Base-by-base conservation (phyloP, 2,888 invertebrate genomes). In the Meghimatium bilineatum region DNA sequence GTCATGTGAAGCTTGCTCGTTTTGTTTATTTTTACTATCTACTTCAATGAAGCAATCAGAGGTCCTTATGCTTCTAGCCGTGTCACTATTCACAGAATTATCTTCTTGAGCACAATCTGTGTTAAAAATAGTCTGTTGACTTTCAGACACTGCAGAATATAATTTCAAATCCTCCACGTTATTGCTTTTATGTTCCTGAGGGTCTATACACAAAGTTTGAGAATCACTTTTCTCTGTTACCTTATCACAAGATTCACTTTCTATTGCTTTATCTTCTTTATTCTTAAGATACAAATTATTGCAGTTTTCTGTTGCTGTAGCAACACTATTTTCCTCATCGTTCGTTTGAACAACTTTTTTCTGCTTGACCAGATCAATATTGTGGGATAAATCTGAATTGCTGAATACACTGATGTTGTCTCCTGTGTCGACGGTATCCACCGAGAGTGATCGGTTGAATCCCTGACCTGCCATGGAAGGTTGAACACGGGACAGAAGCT, bases 401-500 rank as follows among this genome's bases (percentile, higher is more conserved):
- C 83, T 85, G 49, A 84, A 80, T 14, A 84, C 49, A 38, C 84
- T 84, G n/a, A 80, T 38, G n/a, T 69, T 84, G 69, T 84, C 83
- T 38, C 66, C 83, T 66, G 66, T 66, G 34, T 83, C 83, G 29
- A 66, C 78, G 44, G 60, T 60, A 23, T 84, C 84, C 71, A 80
- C 14, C 8, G 83, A 80, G 20, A 66, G 75, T 34, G 80, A 75
- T 6, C 76, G 75, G 29, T 83, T 56, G 1, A 76, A 69, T 1
- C 56, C 75, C 1, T 44, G 63, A 6, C 81, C 87, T 12, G 88
- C 90, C 91, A 93, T 92, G 82, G 92, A 92, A 23, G 96, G 96
- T 92, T 96, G 96, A 26, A 97, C 96, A 92, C 96, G 95, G 0
- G 96, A 95, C 29, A 97, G 94, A 88, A 97, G 95, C 93, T 96